Base-by-base conservation (phyloP, 2,888 invertebrate genomes). In the Tetramorium bicarinatum region DNA sequence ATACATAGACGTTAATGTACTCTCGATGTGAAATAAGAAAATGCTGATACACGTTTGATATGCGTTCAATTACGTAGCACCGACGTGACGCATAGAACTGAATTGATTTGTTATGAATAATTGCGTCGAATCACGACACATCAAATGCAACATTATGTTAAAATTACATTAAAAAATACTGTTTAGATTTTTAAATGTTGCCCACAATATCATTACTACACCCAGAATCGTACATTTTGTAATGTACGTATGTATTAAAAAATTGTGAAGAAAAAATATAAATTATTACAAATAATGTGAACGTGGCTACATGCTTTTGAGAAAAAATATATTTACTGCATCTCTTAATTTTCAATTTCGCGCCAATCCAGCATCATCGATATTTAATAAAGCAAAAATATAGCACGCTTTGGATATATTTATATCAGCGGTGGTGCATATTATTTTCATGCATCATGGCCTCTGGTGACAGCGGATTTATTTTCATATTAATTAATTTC, bases 81-180 rank as follows among this genome's bases (percentile, higher is more conserved):
- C 15, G 8, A n/a, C 41, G 7, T 67, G 66, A 54, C 47, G 34
- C 52, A 18, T n/a, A 67, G n/a, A 67, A 79, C 7, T 21, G 21
- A 66, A 56, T 77, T 59, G 11, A 59, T 69, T 59, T 44, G 47
- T 66, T 79, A 77, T n/a, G 7, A 21, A 25, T 77, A 77, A 77
- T 66, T 75, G 41, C 64, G 8, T 41, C 47, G 21, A 64, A 18
- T 61, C 13, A 15, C 18, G 38, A 2, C 2, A 59, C 21, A 47
- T 76, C n/a, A 29, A 54, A 34, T 9, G 47, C 29, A 69, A 75
- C 13, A 47, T 47, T 61, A 29, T 8, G 13, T 52, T 75, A 38
- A 3, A 29, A 15, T 47, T 75, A 29, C 15, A 15, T 62, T 44
- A 1, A 21, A 9, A 67, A 34, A 3, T 0, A 2, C n/a, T 18